phyloP scores from a whole-genome alignment of 2,113 vertebrate genomes.

The Macrotis lagotis region DNA sequence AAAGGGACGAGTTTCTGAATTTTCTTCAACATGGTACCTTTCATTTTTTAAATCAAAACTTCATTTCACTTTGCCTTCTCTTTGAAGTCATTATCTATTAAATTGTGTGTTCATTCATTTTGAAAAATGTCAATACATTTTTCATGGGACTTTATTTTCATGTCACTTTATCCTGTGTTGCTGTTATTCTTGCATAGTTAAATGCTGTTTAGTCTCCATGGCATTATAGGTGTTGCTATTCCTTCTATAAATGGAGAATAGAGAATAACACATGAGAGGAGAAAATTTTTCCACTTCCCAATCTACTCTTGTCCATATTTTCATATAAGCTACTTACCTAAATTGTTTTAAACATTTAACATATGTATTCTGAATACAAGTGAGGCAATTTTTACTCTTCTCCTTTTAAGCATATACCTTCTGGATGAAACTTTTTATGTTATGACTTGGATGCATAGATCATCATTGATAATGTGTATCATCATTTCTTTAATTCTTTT shows the following conservation, averaged over 20 bases:
- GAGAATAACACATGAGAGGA: too few species aligned
- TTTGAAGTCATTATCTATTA: not conserved
- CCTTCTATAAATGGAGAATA: not conserved
- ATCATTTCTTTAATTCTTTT: not conserved
- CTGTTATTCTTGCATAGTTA: not conserved
- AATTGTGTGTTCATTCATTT: not conserved
- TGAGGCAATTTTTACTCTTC: not conserved
- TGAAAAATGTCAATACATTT: not conserved
- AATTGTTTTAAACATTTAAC: not conserved
- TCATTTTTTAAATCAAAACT: not conserved
- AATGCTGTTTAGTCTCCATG: not conserved
- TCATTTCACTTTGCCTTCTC: not conserved
- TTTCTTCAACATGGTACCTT: not conserved
- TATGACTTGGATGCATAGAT: not conserved
- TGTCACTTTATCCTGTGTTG: not conserved
- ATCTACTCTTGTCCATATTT: not conserved
- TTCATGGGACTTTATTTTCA: not conserved
- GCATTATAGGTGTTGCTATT: not conserved
- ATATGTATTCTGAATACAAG: not conserved
- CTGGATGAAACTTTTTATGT: not conserved
- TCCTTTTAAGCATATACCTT: not conserved
- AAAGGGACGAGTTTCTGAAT: not conserved
- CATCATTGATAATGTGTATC: not conserved
- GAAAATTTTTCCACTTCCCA: not conserved
- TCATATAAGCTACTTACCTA: not conserved